Evolutionary conservation across 92 coral and sea anemone species (phyloP).

Genomic region (Porites cylindrica): DNA sequence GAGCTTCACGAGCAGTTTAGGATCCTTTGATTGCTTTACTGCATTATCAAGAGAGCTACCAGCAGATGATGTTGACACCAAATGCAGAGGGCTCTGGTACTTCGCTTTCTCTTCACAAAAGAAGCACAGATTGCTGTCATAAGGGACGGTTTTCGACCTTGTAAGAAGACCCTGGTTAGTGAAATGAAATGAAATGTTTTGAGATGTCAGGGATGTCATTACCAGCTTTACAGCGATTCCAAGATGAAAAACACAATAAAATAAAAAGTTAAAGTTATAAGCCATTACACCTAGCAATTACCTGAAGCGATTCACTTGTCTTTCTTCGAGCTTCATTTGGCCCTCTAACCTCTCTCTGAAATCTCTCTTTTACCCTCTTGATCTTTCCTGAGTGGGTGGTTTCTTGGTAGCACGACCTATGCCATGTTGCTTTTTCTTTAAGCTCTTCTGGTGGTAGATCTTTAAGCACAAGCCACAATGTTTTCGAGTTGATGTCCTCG

Average conservation of each 20-base stretch:
- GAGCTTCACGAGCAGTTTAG: slow-evolving; percentile 49
- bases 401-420: slow-evolving; percentile 49
- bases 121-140: slow-evolving; percentile 53
- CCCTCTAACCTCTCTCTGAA: slow-evolving; percentile 8
- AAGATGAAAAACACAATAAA: neutral
- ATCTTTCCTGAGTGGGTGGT: slow-evolving; percentile 46
- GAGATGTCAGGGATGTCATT: slow-evolving; percentile 11
- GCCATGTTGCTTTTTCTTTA: slow-evolving; percentile 1
- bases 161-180: slow-evolving; percentile 22
- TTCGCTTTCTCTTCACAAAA: slow-evolving; percentile 51
- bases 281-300: neutral
- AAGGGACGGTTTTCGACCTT: slow-evolving; percentile 59
- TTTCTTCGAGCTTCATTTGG: slow-evolving; percentile 36
- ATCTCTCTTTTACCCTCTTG: slow-evolving; percentile 47
- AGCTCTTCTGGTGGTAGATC: slow-evolving; percentile 14
- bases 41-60: slow-evolving; percentile 47
- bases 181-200: slow-evolving; percentile 12
- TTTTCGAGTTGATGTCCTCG: slow-evolving; percentile 16
- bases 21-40: slow-evolving; percentile 25
- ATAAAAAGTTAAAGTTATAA: neutral
- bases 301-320: slow-evolving; percentile 20
- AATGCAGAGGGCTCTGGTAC: slow-evolving; percentile 35
- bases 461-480: slow-evolving; percentile 35
- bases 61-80: slow-evolving; percentile 44
- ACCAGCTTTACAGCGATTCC: slow-evolving; percentile 9